phyloP scores from a whole-genome alignment of 2,113 vertebrate genomes.

The Vimba vimba region DNA sequence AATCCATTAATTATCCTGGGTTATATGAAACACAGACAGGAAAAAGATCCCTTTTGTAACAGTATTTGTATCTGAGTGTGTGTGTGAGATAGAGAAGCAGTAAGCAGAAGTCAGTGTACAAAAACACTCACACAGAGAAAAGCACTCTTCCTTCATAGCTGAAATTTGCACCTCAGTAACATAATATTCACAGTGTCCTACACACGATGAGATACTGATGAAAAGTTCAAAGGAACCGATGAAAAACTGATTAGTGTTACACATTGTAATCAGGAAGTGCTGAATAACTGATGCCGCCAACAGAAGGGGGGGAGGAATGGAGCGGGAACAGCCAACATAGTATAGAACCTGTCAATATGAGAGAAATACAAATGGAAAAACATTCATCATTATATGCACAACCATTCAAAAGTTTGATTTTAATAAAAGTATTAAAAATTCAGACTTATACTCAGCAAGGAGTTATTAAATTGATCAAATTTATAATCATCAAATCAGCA shows the following conservation, averaged over 20 bases:
- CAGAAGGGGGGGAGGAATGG: slow-evolving; percentile 73
- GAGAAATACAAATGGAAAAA: not conserved
- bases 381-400: not conserved
- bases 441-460: not conserved
- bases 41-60: not conserved
- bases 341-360: slow-evolving; percentile 71
- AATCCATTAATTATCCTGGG: not conserved
- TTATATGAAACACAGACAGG: not conserved
- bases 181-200: slow-evolving; percentile 20
- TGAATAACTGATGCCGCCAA: slow-evolving; percentile 77
- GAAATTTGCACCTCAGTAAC: slow-evolving; percentile 1
- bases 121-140: not conserved
- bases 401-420: not conserved
- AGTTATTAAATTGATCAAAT: not conserved
- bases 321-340: slow-evolving; percentile 83
- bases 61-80: not conserved
- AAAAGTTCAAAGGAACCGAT: not conserved
- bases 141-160: slow-evolving; percentile 20
- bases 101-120: not conserved
- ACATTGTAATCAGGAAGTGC: slow-evolving; percentile 82
- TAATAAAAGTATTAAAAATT: no score
- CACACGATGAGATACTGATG: not conserved
- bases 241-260: slow-evolving; percentile 57
- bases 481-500: not conserved
- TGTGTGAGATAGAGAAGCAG: not conserved